Evolutionary conservation across 1,140 invertebrate species (phyloP).

Genomic region (Babylonia areolata): DNA sequence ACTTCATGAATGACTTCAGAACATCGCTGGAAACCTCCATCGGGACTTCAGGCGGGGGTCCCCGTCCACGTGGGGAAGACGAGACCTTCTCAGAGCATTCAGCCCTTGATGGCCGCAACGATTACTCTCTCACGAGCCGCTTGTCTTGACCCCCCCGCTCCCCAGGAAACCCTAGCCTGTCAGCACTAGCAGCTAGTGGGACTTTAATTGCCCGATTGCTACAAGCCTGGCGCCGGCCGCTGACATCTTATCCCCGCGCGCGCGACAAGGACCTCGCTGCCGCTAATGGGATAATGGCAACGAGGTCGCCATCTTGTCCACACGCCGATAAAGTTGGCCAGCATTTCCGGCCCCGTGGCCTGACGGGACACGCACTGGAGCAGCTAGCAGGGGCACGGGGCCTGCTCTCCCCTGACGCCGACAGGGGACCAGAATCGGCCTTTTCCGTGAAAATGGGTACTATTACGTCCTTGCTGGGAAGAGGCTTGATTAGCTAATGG

Average conservation of each 20-base stretch:
- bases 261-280: not conserved
- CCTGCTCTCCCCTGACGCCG: not conserved
- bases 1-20: no score
- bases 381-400: not conserved
- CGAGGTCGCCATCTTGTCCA: not conserved
- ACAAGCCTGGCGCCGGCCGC: conserved; percentile 17
- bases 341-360: conserved; percentile 5
- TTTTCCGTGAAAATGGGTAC: conserved; percentile 13
- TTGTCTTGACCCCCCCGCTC: not conserved
- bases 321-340: conserved; percentile 21
- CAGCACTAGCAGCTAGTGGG: conserved; percentile 21
- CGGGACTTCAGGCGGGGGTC: no score
- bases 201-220: conserved; percentile 34
- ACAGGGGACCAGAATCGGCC: not conserved
- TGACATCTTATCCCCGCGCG: conserved; percentile 31
- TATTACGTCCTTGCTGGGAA: not conserved
- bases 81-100: not conserved
- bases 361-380: not conserved
- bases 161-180: conserved; percentile 26
- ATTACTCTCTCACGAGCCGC: conserved; percentile 38
- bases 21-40: no score
- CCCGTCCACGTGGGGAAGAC: not conserved
- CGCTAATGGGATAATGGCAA: conserved; percentile 37
- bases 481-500: not conserved
- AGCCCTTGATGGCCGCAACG: conserved; percentile 3